Base-by-base conservation (phyloP, 1,140 invertebrate genomes). In the Trachymyrmex cornetzi region DNA sequence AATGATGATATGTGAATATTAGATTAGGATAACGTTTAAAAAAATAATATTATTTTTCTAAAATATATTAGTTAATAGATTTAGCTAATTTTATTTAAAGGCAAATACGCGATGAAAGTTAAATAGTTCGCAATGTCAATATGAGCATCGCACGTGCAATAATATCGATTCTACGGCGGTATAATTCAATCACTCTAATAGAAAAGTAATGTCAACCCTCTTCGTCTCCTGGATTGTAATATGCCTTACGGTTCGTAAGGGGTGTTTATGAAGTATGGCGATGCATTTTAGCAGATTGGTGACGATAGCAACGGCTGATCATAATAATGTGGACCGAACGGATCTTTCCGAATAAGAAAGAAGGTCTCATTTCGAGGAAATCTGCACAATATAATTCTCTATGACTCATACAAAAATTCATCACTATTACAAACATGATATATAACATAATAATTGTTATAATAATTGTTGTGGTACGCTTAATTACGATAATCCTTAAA, bases 211-310 rank as follows among this genome's bases (percentile, higher is more conserved):
- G 90, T 92, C 77, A 27, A 53, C 74, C 87, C 90, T 87, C 67
- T 69, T 85, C 53, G 22, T 44, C 67, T 87, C 11, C 74, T 79
- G 38, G 57, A 44, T 59, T 82, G 77, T 88, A 89, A 89, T 89
- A 89, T 74, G 81, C 75, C 88, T 89, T 84, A 69, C 88, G 63
- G 24, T 53, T 55, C 44, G 72, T 61, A 82, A 82, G 82, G 92
- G 90, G 90, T 89, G 88, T 89, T 92, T 93, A 93, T 93, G 91
- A 92, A 93, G 92, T 92, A 93, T 92, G 89, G 89, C 92, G 89
- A 93, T 92, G 89, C 91, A 88, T 92, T 93, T 93, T 89, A 93
- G 91, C 92, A 93, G 92, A 93, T 93, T 93, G 92, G 90, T 86
- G 86, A 80, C 84, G 82, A 88, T 92, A 88, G 69, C 64, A 55